Base-by-base conservation (phyloP, 2,888 invertebrate genomes). In the Pristionchus maxplancki region DNA sequence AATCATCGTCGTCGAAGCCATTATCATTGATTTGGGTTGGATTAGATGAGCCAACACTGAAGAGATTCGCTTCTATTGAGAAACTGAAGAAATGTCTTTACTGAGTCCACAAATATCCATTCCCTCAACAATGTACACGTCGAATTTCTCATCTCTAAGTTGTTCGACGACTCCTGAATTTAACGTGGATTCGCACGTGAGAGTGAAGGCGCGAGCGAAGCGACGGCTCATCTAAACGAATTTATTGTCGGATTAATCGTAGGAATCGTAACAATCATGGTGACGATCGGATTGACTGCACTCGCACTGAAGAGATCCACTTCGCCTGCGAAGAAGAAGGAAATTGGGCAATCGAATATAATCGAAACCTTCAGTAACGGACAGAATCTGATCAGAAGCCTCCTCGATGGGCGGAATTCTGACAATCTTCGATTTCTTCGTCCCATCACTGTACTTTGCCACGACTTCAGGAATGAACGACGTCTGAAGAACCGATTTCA, bases 281-380 rank as follows among this genome's bases (percentile, higher is more conserved):
- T 40, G n/a, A 40, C n/a, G 44, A 78, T 78, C 3, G 74, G 74
- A 78, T 78, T 78, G 24, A 44, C 44, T 13, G 74, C 40, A 28
- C 74, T 78, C 74, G 74, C 44, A 44, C 74, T 78, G 74, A 78
- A 78, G 44, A 78, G 44, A 78, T 44, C 40, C n/a, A 78, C 44
- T 17, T 78, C 44, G 11, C 74, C 74, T 78, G 24, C 6, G 24
- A 24, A n/a, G 6, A 15, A 1, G 0, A 44, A 0, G 11, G 0
- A 44, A 13, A 31, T 31, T 28, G 6, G 44, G 4, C 20, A 1
- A 24, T 40, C 24, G 8, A 44, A 3, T 17, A 1, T 6, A 6
- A 78, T 6, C 0, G 11, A n/a, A 17, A 28, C 74, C 74, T n/a
- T 44, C 74, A n/a, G 44, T 78, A 17, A 78, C 24, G 8, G 74